Evolutionary conservation across 2,888 invertebrate species (phyloP), one percentile per base, ranked within the genome.

Genomic region (Miltochrista miniata): DNA sequence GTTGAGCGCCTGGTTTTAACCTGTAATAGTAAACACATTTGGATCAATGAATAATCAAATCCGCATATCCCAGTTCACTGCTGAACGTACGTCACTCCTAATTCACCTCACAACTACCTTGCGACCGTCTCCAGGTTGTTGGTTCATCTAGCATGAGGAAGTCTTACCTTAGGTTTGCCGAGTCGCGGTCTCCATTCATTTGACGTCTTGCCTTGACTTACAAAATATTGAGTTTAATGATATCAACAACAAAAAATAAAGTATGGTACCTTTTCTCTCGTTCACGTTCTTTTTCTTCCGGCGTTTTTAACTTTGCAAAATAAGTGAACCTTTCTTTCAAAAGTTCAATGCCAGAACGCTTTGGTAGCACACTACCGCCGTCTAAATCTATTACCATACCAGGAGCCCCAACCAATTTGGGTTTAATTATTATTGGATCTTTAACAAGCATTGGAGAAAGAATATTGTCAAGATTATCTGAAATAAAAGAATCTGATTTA

Each of bases 301-400:
- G 81, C 30, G 93, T 93, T 52, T 92, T 93, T 0, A 87, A 68
- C 37, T 92, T 90, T 0, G 94, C 89, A 67, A 96, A 96, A 72
- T 94, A 94, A 34, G 94, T 86, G 75, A 96, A 95, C 58, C 96
- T 92, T 63, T 96, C 93, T 77, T 96, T 94, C 31, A 97, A 88
- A 49, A 93, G 86, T 56, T 94, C 93, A 7, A 96, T 88, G 9
- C 95, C 96, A 39, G 92, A 92, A 5, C 93, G 72, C 56, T 89
- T 85, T 59, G 79, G 61, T 2, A 54, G 56, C 30, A 72, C 54
- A 49, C 71, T 75, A 51, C 55, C 64, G 12, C 72, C 76, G 63
- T 86, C 82, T 40, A 91, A 72, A 61, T 90, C 83, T 55, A 91
- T 90, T 7, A 91, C 67, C 83, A 84, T 91, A 9, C 93, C 93